Percentiles rank a stretch among this genome's conserved stretches.
Evolutionary conservation across 2,113 vertebrate species (phyloP).

Genomic region (Dasyprocta punctata): DNA sequence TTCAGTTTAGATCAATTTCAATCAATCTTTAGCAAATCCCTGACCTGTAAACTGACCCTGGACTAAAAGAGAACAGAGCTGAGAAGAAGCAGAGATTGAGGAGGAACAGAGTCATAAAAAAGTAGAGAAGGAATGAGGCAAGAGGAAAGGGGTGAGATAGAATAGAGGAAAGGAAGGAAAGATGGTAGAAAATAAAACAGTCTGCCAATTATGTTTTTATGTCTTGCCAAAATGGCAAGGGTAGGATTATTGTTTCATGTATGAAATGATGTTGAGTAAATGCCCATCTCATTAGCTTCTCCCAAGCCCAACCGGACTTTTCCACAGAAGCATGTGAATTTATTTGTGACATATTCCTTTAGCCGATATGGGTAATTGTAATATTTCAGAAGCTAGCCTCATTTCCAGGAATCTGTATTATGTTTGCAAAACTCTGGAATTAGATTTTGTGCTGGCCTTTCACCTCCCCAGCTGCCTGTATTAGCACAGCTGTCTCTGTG

Average conservation of each 20-base stretch:
- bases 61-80: accelerated
- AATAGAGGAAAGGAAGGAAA: background rate
- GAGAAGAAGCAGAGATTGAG: background rate
- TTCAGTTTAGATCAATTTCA: background rate
- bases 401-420: conserved; percentile 47
- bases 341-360: background rate
- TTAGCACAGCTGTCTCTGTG: conserved; percentile 24
- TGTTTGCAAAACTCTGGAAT: conserved; percentile 29
- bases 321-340: background rate
- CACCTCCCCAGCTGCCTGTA: background rate
- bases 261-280: background rate
- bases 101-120: no score
- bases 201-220: background rate
- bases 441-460: conserved; percentile 55
- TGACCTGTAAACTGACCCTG: background rate
- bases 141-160: background rate
- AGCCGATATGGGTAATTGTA: background rate
- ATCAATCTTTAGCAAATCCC: background rate
- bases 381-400: conserved; percentile 2
- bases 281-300: background rate
- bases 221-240: background rate
- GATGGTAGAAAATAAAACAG: background rate
- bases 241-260: background rate
- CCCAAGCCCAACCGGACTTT: background rate
- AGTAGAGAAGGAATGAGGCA: background rate